Percentiles rank a stretch among this genome's conserved stretches.
phyloP scores from a whole-genome alignment of 2,113 vertebrate species.

The Ciconia stormi region DNA sequence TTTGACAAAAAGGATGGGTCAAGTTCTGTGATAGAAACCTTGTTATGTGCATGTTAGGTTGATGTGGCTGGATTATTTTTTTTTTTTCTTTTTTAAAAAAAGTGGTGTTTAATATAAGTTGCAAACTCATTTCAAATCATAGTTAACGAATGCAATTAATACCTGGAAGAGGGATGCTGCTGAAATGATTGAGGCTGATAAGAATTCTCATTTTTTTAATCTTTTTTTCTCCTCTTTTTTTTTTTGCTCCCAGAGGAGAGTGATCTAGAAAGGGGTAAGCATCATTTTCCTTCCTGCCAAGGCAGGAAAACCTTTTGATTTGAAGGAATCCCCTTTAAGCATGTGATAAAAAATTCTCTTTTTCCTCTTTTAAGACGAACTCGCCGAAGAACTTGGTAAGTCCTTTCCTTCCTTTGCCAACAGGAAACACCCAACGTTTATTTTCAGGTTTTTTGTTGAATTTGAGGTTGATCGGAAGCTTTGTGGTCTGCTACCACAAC shows the following conservation, averaged over 20 bases:
- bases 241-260: not conserved
- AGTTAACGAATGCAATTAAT: not conserved
- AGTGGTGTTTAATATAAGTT: not conserved
- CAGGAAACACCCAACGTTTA: not conserved
- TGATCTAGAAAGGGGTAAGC: not conserved
- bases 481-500: too few relatives aligned
- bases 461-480: not conserved
- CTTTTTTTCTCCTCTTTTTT: too few relatives aligned
- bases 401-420: not conserved
- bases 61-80: not conserved
- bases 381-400: not conserved
- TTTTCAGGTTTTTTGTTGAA: too few relatives aligned
- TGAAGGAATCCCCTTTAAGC: not conserved
- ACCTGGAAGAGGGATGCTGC: too few relatives aligned
- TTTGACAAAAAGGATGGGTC: not conserved
- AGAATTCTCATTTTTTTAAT: not conserved
- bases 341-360: fast-evolving
- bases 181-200: not conserved
- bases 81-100: not conserved
- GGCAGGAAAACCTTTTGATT: not conserved
- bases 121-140: not conserved
- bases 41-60: fast-evolving
- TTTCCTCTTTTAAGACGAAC: not conserved
- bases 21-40: fast-evolving
- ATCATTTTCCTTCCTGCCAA: not conserved